These are phyloP conservation scores for Oopsacas minuta DNA, from an alignment of 37 sponge, comb jelly and placozoan species.

Conservation along the genomic window DNA sequence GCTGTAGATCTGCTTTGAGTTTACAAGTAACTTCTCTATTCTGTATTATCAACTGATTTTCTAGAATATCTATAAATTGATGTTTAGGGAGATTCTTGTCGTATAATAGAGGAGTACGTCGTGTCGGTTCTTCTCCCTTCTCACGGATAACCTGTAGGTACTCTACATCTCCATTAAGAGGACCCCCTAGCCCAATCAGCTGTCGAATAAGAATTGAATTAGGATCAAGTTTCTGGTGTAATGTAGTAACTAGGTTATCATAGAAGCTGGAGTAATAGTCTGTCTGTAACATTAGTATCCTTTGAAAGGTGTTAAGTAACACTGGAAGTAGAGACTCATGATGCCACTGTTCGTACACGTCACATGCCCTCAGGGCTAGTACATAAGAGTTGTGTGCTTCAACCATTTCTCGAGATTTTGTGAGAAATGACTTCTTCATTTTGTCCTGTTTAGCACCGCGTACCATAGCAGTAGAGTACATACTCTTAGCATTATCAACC, in stretches of 20 bases:
- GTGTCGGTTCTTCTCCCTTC: background rate
- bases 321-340: background rate
- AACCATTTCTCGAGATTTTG: background rate
- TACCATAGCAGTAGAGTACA: background rate
- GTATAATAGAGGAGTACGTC: background rate
- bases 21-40: background rate
- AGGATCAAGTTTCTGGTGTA: background rate
- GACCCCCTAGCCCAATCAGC: background rate
- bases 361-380: constrained; percentile 10
- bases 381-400: background rate
- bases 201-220: background rate
- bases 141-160: background rate
- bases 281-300: background rate
- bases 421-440: background rate
- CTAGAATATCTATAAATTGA: background rate
- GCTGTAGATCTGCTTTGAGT: background rate
- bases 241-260: background rate
- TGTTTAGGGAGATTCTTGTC: constrained; percentile 4
- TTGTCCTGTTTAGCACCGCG: background rate
- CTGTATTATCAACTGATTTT: background rate
- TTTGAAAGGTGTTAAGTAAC: background rate
- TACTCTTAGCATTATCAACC: background rate
- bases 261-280: constrained; percentile 18
- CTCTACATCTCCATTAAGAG: background rate
- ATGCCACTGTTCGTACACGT: constrained; percentile 7